phyloP scores from a whole-genome alignment of 1,140 invertebrate genomes.

The Sipha flava region DNA sequence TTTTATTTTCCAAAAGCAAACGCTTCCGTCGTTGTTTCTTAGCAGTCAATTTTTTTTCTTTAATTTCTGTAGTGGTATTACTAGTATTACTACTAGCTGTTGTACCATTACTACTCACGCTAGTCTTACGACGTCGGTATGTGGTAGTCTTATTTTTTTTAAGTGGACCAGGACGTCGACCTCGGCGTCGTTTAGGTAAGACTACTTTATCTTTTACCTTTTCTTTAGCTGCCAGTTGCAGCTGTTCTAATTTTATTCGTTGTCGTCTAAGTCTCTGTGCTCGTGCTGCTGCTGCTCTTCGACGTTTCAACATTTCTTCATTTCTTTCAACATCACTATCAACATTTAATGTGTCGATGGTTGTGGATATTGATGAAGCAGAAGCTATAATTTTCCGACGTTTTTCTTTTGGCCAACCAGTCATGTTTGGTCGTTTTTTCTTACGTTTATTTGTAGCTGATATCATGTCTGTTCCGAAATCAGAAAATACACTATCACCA shows the following conservation, averaged over 20 bases:
- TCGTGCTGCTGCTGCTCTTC: not conserved
- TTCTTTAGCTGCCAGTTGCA: not conserved
- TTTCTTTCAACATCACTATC: not conserved
- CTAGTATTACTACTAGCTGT: not conserved
- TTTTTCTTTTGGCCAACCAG: conserved; percentile 33
- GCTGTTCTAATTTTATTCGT: not conserved
- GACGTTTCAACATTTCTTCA: not conserved
- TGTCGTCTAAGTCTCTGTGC: not conserved
- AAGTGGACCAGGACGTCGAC: not conserved
- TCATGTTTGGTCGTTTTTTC: conserved; percentile 35
- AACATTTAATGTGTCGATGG: not conserved
- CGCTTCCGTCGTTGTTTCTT: not conserved
- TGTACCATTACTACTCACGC: not conserved
- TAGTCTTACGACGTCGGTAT: not conserved
- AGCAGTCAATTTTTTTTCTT: not conserved
- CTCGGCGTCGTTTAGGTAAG: not conserved
- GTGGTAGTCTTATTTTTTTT: not conserved
- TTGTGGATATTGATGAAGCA: not conserved
- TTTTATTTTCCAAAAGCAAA: not conserved
- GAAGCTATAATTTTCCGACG: not conserved
- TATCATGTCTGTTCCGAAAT: not conserved
- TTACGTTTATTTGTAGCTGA: not conserved
- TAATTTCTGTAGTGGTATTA: not conserved
- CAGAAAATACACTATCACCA: not conserved
- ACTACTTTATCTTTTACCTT: not conserved